Evolutionary conservation across 2,113 vertebrate genomes (phyloP), one percentile per base, ranked within the genome.

Genomic region (Dicentrarchus labrax): DNA sequence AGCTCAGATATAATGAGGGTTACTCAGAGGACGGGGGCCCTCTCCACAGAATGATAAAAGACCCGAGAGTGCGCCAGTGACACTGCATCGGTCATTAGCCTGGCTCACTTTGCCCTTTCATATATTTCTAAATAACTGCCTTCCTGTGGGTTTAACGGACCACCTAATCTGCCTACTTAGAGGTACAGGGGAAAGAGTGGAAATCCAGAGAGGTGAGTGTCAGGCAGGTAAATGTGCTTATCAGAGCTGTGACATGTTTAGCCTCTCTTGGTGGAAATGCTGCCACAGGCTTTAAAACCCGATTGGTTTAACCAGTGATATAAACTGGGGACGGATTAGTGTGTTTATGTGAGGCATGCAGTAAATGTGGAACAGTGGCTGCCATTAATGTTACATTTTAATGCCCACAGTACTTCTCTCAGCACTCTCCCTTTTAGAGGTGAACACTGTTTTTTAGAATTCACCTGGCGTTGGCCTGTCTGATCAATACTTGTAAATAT

Each of bases 1-100:
- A 95, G 94, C 94, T 93, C 90, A 86, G 87, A 92, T 91, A 94
- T 95, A 95, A 95, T 89, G 92, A 95, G 94, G 94, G 93, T 94
- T 93, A 94, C 92, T 90, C 92, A 92, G 93, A 95, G 94, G 94
- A 95, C 93, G 88, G 88, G 92, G 85, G 69, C 86, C 78, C 78
- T 90, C 90, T 89, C 92, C 53, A 12, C 89, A 74, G 83, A 51
- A 92, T 95, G 94, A 95, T 95, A 84, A 92, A 95, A 91, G 91
- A 93, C 80, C 86, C 71, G 22, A 76, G 92, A 92, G 92, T 85
- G 87, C n/a, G 48, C 75, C 19, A 62, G 80, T 90, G 94, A 94
- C 94, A 93, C 75, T 51, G 91, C 92, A 94, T 94, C 90, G 92
- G 92, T 94, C 94, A 94, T 95, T 95, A 93, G 89, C 80, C 81